Conservation (phyloP, 2,797 vertebrate genomes). For the Moxostoma hubbsi region DNA sequence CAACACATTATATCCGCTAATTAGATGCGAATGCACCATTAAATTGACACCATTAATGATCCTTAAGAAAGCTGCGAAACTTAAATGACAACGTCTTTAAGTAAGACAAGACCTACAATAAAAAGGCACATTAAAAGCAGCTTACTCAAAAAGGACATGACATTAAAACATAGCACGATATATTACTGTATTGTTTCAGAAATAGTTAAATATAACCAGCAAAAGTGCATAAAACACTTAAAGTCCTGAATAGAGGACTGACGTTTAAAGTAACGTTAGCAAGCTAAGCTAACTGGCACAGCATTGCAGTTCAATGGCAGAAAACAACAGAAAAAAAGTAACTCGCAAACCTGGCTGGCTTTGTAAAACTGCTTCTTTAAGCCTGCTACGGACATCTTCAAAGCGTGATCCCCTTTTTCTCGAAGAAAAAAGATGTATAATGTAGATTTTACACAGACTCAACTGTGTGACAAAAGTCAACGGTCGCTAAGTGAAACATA, state of each 20-base stretch:
- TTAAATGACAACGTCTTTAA: conserved; percentile 4
- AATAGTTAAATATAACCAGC: neutral
- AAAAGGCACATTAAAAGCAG: conserved; percentile 1
- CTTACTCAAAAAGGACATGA: neutral
- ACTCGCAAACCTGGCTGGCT: conserved; percentile 90
- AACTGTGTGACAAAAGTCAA: conserved; percentile 42
- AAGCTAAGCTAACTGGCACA: conserved; percentile 45
- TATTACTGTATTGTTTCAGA: neutral
- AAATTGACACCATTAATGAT: conserved; percentile 13
- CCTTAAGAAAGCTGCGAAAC: conserved; percentile 1
- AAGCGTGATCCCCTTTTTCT: conserved; percentile 57
- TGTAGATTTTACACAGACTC: conserved; percentile 22
- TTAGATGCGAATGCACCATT: neutral
- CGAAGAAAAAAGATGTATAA: conserved; percentile 2
- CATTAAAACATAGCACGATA: neutral
- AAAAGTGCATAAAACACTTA: neutral
- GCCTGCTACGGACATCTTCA: conserved; percentile 94
- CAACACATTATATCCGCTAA: neutral
- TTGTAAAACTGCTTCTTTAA: conserved; percentile 99
- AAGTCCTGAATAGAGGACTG: neutral
- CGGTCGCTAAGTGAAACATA: conserved; percentile 43
- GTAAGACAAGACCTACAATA: neutral
- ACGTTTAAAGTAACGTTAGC: conserved; percentile 39
- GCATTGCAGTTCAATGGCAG: conserved; percentile 28
- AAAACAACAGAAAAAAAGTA: conserved; percentile 56